Evolutionary conservation across 2,888 invertebrate species (phyloP).

Genomic region (Micoletzkya japonica): DNA sequence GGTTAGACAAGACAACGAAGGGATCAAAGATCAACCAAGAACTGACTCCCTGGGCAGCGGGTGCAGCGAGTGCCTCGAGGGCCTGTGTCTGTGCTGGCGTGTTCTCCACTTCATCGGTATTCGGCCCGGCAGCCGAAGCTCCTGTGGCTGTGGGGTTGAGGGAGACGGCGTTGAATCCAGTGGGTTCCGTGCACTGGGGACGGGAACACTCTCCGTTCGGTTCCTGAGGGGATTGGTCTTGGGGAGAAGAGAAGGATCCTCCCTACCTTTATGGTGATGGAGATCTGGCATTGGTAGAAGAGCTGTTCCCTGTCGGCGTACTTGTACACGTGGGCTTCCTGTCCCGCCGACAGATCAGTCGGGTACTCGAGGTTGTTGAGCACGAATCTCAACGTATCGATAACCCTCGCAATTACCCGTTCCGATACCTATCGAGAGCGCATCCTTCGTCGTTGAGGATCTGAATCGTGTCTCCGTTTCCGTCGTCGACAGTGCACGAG

Average conservation of each 20-base stretch:
- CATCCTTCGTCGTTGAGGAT: constrained; percentile 54
- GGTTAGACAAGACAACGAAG: background rate
- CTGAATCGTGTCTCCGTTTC: constrained; percentile 54
- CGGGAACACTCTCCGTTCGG: constrained; percentile 28
- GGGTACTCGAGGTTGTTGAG: constrained; percentile 61
- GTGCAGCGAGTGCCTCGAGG: constrained; percentile 10
- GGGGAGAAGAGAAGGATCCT: background rate
- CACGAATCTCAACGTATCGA: constrained; percentile 35
- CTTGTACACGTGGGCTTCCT: constrained; percentile 62
- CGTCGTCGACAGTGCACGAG: constrained; percentile 59
- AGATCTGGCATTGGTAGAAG: constrained; percentile 62
- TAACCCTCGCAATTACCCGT: too few relatives aligned
- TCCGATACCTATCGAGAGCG: constrained; percentile 44
- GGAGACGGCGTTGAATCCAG: constrained; percentile 24
- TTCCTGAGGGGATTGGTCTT: constrained; percentile 10
- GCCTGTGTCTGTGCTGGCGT: too few relatives aligned
- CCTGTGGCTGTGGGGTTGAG: background rate
- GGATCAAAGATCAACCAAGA: background rate
- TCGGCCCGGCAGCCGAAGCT: background rate
- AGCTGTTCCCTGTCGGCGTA: constrained; percentile 55
- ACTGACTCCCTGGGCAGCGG: background rate
- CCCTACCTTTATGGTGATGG: constrained; percentile 51
- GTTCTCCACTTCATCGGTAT: too few relatives aligned
- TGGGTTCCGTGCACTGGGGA: constrained; percentile 24
- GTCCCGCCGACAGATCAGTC: constrained; percentile 57